A percentile compares a stretch with the other conserved stretches of the same genome.
Conservation (phyloP, 2,797 vertebrate species). For the Lophotriccus pileatus region DNA sequence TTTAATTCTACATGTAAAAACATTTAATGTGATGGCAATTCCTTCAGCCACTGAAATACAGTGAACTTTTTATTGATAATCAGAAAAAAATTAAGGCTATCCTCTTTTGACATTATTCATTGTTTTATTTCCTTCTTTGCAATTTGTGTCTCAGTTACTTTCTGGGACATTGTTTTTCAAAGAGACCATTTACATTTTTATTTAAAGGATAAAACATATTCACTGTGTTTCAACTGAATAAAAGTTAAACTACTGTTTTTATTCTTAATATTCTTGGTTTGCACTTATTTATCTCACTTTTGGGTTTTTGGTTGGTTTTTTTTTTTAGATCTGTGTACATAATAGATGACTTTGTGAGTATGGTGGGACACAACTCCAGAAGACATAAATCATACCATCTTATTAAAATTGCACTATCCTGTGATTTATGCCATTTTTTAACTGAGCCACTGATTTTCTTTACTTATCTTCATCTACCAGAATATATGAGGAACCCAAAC, state of each 20-base stretch:
- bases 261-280: not conserved
- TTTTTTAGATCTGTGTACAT: not conserved
- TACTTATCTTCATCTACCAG: not conserved
- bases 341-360: not conserved
- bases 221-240: not conserved
- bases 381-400: not conserved
- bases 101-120: not conserved
- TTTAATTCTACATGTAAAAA: not conserved
- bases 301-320: rapidly evolving
- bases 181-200: not conserved
- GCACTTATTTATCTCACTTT: not conserved
- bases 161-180: not conserved
- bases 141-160: not conserved
- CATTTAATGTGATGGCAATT: not conserved
- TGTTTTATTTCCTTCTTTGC: not conserved
- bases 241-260: not conserved
- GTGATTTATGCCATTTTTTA: not conserved
- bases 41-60: not conserved
- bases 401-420: not conserved
- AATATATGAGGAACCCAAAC: not conserved
- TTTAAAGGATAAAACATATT: not conserved
- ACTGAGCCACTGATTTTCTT: not conserved
- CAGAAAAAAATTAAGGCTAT: not conserved
- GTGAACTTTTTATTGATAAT: not conserved
- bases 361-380: not conserved